A percentile compares a stretch with the other conserved stretches of the same genome.
Conservation (phyloP, 2,113 vertebrate genomes). For the Pseudopodoces humilis region DNA sequence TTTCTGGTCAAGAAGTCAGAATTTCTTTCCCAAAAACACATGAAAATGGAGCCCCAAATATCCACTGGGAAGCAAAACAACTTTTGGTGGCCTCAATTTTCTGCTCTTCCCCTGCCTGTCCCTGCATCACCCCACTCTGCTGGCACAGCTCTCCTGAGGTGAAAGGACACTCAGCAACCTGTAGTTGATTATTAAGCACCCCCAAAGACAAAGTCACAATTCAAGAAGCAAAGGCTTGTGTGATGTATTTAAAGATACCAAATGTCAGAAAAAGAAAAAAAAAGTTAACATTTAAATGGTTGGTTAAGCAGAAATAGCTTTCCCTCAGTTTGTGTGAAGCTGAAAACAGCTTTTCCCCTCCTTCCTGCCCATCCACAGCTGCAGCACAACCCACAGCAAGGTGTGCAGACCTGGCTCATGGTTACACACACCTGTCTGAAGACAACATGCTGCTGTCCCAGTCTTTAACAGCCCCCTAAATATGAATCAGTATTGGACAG, state of each 20-base stretch:
- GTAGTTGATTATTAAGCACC: background rate
- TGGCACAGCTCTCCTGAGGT: background rate
- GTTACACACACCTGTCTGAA: background rate
- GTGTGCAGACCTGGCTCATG: background rate
- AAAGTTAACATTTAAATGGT: background rate
- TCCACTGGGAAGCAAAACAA: background rate
- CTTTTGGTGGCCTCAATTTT: background rate
- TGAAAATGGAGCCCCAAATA: background rate
- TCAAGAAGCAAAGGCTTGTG: background rate
- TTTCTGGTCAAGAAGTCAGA: background rate
- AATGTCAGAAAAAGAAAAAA: background rate
- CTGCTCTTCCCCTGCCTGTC: background rate
- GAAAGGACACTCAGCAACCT: background rate
- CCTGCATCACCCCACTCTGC: background rate
- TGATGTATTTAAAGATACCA: background rate
- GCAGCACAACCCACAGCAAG: fast-evolving
- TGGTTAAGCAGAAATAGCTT: background rate
- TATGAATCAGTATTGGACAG: fast-evolving
- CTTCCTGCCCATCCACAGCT: background rate
- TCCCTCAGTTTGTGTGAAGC: background rate
- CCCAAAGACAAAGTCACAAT: background rate
- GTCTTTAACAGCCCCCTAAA: background rate
- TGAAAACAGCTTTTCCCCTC: background rate
- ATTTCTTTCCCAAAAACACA: background rate
- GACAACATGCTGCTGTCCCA: background rate